Percentiles rank a stretch among this genome's conserved stretches.
phyloP scores from a whole-genome alignment of 2,113 vertebrate genomes.

The Himantopus leucocephalus region DNA sequence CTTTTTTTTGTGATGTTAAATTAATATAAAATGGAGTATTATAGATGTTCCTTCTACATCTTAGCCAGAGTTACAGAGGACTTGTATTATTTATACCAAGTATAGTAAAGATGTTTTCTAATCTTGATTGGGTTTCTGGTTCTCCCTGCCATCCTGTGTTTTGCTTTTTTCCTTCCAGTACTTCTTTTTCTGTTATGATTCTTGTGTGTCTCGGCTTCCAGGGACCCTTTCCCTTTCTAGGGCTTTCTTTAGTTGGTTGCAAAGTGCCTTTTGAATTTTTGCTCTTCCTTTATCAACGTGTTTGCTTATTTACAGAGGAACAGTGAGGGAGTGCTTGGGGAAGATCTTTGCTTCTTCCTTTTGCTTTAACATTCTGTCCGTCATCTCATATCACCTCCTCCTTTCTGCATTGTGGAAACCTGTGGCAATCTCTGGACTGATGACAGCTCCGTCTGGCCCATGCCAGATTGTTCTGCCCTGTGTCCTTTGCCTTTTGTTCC shows the following conservation, averaged over 20 bases:
- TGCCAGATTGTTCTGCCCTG: neutral
- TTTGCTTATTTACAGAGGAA: neutral
- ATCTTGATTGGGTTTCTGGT: neutral
- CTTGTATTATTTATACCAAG: neutral
- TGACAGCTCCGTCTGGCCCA: neutral
- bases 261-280: neutral
- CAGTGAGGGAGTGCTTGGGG: neutral
- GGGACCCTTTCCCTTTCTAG: neutral
- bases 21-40: neutral
- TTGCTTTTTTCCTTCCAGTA: neutral
- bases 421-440: neutral
- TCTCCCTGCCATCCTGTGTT: neutral
- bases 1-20: neutral
- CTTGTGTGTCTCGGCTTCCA: neutral
- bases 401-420: no score
- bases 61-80: neutral
- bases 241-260: neutral
- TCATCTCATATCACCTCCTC: neutral
- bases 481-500: neutral
- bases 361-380: neutral
- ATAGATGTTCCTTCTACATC: neutral
- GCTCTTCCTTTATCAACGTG: neutral
- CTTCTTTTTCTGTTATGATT: neutral
- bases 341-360: neutral
- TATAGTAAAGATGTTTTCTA: slow-evolving; percentile 10